Evolutionary conservation across 2,888 invertebrate species (phyloP).

Genomic region (Cheilosia urbana): DNA sequence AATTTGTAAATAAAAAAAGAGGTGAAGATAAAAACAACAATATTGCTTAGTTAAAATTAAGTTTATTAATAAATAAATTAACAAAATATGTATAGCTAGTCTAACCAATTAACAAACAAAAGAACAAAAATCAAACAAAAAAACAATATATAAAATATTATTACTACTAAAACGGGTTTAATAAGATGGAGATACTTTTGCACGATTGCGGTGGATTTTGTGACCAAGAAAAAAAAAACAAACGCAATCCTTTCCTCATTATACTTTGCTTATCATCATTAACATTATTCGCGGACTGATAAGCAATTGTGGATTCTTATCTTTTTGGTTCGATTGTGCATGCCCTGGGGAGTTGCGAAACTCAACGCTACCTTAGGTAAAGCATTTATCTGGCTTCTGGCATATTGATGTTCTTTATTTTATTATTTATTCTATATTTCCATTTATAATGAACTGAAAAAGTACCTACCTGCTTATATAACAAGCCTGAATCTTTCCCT

Average conservation of each 20-base stretch:
- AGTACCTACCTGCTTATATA: too few relatives aligned
- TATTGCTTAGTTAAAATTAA: neutral
- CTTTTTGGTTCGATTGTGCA: too few relatives aligned
- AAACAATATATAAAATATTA: neutral
- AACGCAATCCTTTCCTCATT: neutral
- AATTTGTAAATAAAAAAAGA: neutral
- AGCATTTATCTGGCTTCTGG: too few relatives aligned
- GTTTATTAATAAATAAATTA: neutral
- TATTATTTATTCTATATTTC: too few relatives aligned
- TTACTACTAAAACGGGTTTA: neutral
- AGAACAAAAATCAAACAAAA: neutral
- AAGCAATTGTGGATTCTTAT: too few relatives aligned
- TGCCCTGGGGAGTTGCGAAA: too few relatives aligned
- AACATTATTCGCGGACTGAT: too few relatives aligned
- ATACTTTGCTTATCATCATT: too few relatives aligned
- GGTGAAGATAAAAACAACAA: neutral
- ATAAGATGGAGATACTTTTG: neutral
- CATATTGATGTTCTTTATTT: too few relatives aligned
- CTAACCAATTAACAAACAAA: constrained; percentile 5
- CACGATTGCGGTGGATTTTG: neutral
- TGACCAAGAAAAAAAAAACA: neutral
- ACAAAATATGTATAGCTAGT: constrained; percentile 18
- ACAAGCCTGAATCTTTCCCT: too few relatives aligned
- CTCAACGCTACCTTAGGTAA: too few relatives aligned
- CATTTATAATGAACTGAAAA: too few relatives aligned